phyloP scores from a whole-genome alignment of 2,113 vertebrate genomes.

The Leucopsar rothschildi region DNA sequence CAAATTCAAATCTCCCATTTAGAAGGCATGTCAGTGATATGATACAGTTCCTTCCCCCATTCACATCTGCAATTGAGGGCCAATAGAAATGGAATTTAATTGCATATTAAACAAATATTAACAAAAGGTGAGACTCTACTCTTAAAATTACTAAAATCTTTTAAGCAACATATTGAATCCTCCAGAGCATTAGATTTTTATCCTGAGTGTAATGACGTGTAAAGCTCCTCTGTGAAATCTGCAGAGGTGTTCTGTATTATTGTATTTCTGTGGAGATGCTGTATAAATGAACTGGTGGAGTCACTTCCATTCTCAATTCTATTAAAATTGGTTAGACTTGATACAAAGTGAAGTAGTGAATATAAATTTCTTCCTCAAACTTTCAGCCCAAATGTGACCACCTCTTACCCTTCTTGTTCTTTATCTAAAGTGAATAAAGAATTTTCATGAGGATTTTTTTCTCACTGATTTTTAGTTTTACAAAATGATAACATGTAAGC shows the following conservation, averaged over 20 bases:
- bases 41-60: constrained; percentile 4
- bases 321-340: constrained; percentile 13
- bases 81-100: constrained; percentile 55
- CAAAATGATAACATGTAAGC: neutral
- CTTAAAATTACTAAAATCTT: constrained; percentile 55
- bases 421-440: neutral
- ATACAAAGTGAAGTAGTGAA: constrained; percentile 18
- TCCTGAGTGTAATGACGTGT: constrained; percentile 16
- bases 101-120: constrained; percentile 68
- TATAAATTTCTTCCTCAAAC: neutral
- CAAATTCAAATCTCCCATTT: constrained; percentile 43
- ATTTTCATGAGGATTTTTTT: neutral
- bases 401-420: neutral
- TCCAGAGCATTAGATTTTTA: constrained; percentile 55
- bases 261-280: constrained; percentile 17
- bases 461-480: neutral
- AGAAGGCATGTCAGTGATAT: neutral
- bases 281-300: neutral
- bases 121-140: constrained; percentile 54
- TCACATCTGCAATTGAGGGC: neutral
- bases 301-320: constrained; percentile 13
- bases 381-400: neutral
- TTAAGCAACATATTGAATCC: constrained; percentile 54
- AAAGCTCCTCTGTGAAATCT: constrained; percentile 33
- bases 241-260: constrained; percentile 29